A percentile compares a stretch with the other conserved stretches of the same genome.
phyloP scores from a whole-genome alignment of 2,888 invertebrate genomes.

The Orthosia gracilis region DNA sequence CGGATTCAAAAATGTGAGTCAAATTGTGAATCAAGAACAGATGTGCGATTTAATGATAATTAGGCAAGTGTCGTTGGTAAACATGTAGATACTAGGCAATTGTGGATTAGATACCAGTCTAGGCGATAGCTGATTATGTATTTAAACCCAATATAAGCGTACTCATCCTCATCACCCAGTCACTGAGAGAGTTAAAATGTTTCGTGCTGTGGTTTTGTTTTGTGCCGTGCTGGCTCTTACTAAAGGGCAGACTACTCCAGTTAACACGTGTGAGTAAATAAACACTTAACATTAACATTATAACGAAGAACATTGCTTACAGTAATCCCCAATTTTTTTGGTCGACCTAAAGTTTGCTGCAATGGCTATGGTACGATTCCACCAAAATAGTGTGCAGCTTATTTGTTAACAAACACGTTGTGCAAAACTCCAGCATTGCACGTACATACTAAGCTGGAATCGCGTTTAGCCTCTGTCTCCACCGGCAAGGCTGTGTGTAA shows the following conservation, averaged over 20 bases:
- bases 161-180: constrained; percentile 4
- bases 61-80: not conserved
- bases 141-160: constrained; percentile 17
- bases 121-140: not conserved
- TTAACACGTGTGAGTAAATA: constrained; percentile 61
- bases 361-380: no score
- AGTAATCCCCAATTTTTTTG: no score
- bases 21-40: no score
- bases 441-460: no score
- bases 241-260: constrained; percentile 53
- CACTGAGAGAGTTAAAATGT: constrained; percentile 39
- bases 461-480: no score
- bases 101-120: constrained; percentile 6
- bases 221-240: constrained; percentile 44
- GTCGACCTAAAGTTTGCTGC: no score
- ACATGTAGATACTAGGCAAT: not conserved
- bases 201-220: constrained; percentile 49
- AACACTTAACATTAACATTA: not conserved
- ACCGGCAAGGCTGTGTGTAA: no score
- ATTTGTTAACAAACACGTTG: not conserved
- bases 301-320: no score
- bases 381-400: no score
- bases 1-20: no score
- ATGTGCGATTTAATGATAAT: not conserved
- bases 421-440: no score